A percentile compares a stretch with the other conserved stretches of the same genome.
Conservation (phyloP, 2,797 vertebrate genomes). For the Gastrophryne carolinensis region DNA sequence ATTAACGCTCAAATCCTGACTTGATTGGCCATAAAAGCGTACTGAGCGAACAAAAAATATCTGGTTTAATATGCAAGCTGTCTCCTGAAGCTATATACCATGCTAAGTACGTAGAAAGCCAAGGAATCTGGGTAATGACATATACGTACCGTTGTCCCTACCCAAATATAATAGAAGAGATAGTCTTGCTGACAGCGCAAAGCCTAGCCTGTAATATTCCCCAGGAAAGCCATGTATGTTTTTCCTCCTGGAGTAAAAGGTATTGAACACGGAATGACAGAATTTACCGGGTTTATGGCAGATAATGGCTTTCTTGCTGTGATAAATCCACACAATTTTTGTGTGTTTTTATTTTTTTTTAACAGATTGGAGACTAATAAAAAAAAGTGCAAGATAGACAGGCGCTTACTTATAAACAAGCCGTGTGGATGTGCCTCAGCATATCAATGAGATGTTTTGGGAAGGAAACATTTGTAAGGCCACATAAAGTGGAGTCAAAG, state of each 20-base stretch:
- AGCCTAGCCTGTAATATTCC: background rate
- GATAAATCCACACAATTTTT: conserved; percentile 4
- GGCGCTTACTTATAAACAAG: background rate
- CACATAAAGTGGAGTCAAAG: background rate
- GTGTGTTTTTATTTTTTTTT: background rate
- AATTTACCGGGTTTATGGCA: background rate
- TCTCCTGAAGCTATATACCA: background rate
- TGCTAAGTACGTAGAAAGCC: background rate
- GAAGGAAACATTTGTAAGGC: background rate
- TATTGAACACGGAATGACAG: background rate
- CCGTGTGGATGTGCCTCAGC: background rate
- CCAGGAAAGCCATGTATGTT: background rate
- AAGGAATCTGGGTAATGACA: conserved; percentile 2
- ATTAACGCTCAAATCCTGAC: conserved; percentile 46
- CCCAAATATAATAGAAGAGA: background rate
- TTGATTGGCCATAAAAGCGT: conserved; percentile 40
- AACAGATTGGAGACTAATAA: conserved; percentile 2
- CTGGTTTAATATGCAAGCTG: conserved; percentile 1
- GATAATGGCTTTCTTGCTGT: conserved; percentile 4
- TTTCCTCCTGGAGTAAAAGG: background rate
- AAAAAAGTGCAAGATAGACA: conserved; percentile 3
- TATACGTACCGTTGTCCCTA: background rate
- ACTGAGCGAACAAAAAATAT: background rate
- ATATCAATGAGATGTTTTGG: background rate
- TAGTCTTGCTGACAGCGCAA: background rate